phyloP scores from a whole-genome alignment of 2,888 invertebrate species.

The Tachystola acroxantha region DNA sequence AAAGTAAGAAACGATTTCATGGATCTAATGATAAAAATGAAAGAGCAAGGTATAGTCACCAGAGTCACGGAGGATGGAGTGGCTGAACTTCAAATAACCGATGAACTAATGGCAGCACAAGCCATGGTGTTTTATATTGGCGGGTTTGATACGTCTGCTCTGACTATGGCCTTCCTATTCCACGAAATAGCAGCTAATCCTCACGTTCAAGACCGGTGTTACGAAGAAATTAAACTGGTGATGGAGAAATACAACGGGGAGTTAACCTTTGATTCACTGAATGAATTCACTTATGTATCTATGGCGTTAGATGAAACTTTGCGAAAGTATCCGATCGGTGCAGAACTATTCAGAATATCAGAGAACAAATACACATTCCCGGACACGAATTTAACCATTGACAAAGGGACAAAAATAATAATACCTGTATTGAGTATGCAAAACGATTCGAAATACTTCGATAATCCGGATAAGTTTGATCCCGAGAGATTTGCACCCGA shows the following conservation, averaged over 20 bases:
- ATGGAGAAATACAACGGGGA: slow-evolving; percentile 21
- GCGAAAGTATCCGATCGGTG: slow-evolving; percentile 40
- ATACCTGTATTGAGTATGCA: slow-evolving; percentile 10
- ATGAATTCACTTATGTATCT: slow-evolving; percentile 29
- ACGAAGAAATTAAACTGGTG: slow-evolving; percentile 14
- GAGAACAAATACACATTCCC: slow-evolving; percentile 1
- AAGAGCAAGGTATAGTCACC: slow-evolving; percentile 9
- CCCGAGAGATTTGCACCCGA: slow-evolving; percentile 14
- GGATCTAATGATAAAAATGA: slow-evolving; percentile 10
- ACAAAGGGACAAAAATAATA: slow-evolving; percentile 7
- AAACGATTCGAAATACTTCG: slow-evolving; percentile 10
- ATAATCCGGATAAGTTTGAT: slow-evolving; percentile 11
- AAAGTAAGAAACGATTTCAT: slow-evolving; percentile 10
- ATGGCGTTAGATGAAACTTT: slow-evolving; percentile 40
- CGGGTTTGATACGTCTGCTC: slow-evolving; percentile 39
- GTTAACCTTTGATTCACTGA: slow-evolving; percentile 22
- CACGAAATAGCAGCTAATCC: slow-evolving; percentile 32
- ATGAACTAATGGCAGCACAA: slow-evolving; percentile 24
- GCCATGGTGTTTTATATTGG: slow-evolving; percentile 33
- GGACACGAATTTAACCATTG: slow-evolving; percentile 3
- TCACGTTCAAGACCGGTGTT: slow-evolving; percentile 30
- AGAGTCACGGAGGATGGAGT: slow-evolving; percentile 4
- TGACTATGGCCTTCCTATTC: slow-evolving; percentile 27
- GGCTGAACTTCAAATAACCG: slow-evolving; percentile 15
- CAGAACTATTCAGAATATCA: neutral